Evolutionary conservation across 2,113 vertebrate genomes (phyloP).

Genomic region (Podiceps cristatus): DNA sequence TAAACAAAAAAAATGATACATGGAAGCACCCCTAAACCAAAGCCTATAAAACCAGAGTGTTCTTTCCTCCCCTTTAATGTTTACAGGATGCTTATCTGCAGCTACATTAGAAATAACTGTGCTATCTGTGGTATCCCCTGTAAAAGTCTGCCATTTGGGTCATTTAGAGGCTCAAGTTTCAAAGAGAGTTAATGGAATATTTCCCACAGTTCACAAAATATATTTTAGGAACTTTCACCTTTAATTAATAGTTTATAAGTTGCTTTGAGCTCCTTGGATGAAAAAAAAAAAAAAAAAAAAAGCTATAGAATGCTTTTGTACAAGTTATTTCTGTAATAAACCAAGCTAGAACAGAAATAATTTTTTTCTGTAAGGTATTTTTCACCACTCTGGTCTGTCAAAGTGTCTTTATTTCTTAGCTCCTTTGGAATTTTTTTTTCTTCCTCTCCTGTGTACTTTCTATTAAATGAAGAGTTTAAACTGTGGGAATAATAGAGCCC

Average conservation of each 20-base stretch:
- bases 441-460: constrained; percentile 20
- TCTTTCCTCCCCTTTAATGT: not conserved
- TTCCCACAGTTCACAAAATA: not conserved
- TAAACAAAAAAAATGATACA: not conserved
- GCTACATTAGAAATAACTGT: not conserved
- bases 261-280: not conserved
- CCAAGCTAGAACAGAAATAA: not conserved
- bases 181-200: not conserved
- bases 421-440: not conserved
- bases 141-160: not conserved
- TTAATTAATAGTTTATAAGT: not conserved
- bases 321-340: not conserved
- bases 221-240: not conserved
- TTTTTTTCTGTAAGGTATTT: not conserved
- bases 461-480: constrained; percentile 24
- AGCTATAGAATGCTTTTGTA: not conserved
- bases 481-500: constrained; percentile 29
- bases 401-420: constrained; percentile 23
- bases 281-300: not conserved
- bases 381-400: not conserved
- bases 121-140: not conserved
- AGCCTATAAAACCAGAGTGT: not conserved
- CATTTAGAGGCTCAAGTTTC: not conserved
- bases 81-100: not conserved
- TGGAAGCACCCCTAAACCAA: not conserved